Base-by-base conservation (phyloP, 1,140 invertebrate species). In the Probaryconus sp. region DNA sequence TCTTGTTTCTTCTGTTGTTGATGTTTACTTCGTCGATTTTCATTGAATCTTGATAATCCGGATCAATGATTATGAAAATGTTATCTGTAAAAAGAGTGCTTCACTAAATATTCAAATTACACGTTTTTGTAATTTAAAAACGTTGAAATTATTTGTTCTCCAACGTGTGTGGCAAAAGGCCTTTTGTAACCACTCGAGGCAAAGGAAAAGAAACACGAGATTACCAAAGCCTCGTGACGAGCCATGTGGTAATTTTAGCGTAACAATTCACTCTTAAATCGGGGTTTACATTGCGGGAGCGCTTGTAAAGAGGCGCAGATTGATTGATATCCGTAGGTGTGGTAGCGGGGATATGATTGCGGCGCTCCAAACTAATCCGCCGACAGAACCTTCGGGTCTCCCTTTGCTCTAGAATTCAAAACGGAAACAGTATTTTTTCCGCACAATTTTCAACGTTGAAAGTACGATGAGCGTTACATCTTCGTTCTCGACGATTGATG, bases 231-330 rank as follows among this genome's bases (percentile, higher is more conserved):
- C 53, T 70, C 51, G 58, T 40, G 31, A 10, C 33, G 50, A 75
- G 68, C 77, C 73, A 79, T 75, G 74, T 76, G 68, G 70, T 79
- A 78, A 76, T 79, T 77, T 81, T 76, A 76, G 73, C 65, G 61
- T 74, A 76, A 77, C 75, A 81, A 79, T 81, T 77, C 55, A 31
- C 42, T 72, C 56, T 64, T 58, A 53, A 61, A 53, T 58, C 35
- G 24, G 64, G 61, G 47, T 76, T 76, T 68, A 71, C 38, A 14
- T 56, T 65, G 45, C 47, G 47, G 56, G 48, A 71, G 38, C 50
- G 43, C 20, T 56, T 11, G 48, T 69, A 81, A 79, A 77, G 72
- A 67, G 56, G 64, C 78, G 74, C 30, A 51, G 76, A 81, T 78
- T 78, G 78, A 81, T 78, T 79, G 74, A 78, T 77, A 78, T 61